These are phyloP conservation scores for Melitaea athalia DNA, from an alignment of 2,888 invertebrate species.

Conservation along the genomic window DNA sequence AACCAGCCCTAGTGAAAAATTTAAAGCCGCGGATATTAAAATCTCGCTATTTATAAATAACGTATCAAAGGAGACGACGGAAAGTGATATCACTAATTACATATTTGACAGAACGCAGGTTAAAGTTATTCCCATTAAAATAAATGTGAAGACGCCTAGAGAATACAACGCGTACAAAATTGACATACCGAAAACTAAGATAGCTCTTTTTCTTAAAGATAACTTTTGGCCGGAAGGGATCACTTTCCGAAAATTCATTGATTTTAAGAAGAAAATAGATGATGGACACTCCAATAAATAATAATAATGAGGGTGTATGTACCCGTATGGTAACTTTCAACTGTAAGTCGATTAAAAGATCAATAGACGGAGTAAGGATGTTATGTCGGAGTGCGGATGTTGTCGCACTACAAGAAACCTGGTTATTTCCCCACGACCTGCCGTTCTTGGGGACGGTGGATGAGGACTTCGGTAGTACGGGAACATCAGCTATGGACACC, in stretches of 20 bases:
- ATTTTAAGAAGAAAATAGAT: background rate
- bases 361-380: too few relatives aligned
- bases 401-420: too few relatives aligned
- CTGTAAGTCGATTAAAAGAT: too few relatives aligned
- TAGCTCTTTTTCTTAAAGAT: background rate
- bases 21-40: constrained; percentile 38
- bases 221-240: background rate
- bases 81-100: constrained; percentile 37
- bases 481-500: constrained; percentile 12
- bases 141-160: background rate
- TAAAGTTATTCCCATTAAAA: constrained; percentile 25
- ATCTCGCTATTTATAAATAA: constrained; percentile 41
- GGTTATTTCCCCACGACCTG: too few relatives aligned
- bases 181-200: background rate
- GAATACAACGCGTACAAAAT: background rate
- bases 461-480: constrained; percentile 13
- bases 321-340: background rate
- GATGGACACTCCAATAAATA: background rate
- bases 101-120: constrained; percentile 30
- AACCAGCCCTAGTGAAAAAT: constrained; percentile 21
- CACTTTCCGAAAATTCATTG: background rate
- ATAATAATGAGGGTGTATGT: background rate
- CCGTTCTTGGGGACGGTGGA: background rate
- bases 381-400: too few relatives aligned
- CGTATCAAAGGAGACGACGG: constrained; percentile 34